A percentile compares a stretch with the other conserved stretches of the same genome.
Evolutionary conservation across 2,888 invertebrate genomes (phyloP).

Genomic region (Stenolophus ochropezus): DNA sequence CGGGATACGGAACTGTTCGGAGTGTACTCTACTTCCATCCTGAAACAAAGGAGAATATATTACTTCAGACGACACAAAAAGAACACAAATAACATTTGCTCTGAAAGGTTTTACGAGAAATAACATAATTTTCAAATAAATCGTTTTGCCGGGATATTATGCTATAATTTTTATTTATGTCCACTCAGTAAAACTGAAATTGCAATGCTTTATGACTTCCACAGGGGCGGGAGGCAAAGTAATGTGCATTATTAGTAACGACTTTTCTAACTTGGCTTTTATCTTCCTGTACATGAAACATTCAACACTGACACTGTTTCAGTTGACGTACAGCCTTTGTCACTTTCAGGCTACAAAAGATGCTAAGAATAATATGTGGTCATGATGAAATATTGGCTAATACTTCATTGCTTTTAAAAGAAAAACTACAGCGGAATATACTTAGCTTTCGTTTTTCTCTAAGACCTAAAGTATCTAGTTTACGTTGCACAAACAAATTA

Average conservation of each 20-base stretch:
- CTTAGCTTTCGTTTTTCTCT: no score
- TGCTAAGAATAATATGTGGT: neutral
- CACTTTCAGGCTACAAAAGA: neutral
- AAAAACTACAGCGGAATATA: neutral
- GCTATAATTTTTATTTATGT: neutral
- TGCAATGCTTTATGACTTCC: neutral
- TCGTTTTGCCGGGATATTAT: slow-evolving; percentile 15
- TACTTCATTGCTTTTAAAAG: neutral
- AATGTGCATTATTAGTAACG: neutral
- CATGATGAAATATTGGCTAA: neutral
- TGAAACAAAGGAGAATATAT: slow-evolving; percentile 70
- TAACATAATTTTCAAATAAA: slow-evolving; percentile 19
- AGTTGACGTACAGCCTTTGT: neutral
- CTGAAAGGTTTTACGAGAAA: slow-evolving; percentile 23
- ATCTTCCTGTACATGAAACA: neutral
- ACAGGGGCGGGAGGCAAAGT: neutral
- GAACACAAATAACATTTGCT: slow-evolving; percentile 19
- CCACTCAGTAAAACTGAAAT: neutral
- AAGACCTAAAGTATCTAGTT: no score
- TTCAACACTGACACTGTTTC: neutral
- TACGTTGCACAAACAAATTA: no score
- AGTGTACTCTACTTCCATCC: slow-evolving; percentile 82
- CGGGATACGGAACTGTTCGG: slow-evolving; percentile 80
- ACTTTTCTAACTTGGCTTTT: neutral
- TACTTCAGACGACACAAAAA: slow-evolving; percentile 38